A percentile compares a stretch with the other conserved stretches of the same genome.
Conservation (phyloP, 2,888 invertebrate genomes). For the Dioctria linearis region DNA sequence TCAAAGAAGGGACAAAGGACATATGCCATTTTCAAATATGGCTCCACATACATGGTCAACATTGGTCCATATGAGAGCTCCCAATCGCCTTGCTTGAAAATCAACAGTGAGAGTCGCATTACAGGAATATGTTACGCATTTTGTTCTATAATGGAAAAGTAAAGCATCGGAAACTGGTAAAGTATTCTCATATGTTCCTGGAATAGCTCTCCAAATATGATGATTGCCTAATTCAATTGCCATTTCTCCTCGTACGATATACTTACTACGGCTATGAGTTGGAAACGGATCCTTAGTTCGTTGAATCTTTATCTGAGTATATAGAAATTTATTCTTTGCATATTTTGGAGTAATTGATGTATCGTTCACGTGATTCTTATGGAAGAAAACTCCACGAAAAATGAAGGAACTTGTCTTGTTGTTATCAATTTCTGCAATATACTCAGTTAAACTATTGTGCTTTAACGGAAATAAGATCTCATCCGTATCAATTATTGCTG, state of each 20-base stretch:
- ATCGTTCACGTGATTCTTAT: slow-evolving; percentile 71
- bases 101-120: slow-evolving; percentile 63
- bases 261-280: slow-evolving; percentile 89
- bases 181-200: slow-evolving; percentile 64
- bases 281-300: slow-evolving; percentile 66
- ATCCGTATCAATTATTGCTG: slow-evolving; percentile 88
- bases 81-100: slow-evolving; percentile 67
- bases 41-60: slow-evolving; percentile 67
- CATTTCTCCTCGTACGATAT: slow-evolving; percentile 85
- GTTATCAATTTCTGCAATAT: slow-evolving; percentile 65
- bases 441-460: slow-evolving; percentile 78
- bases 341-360: slow-evolving; percentile 64
- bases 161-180: slow-evolving; percentile 67
- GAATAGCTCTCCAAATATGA: slow-evolving; percentile 74
- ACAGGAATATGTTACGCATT: slow-evolving; percentile 64
- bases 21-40: slow-evolving; percentile 66
- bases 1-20: slow-evolving; percentile 59
- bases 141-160: slow-evolving; percentile 68
- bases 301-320: slow-evolving; percentile 69
- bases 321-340: slow-evolving; percentile 66
- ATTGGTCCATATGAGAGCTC: slow-evolving; percentile 67
- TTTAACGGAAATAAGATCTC: slow-evolving; percentile 87
- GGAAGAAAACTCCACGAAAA: slow-evolving; percentile 73
- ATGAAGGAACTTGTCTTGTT: slow-evolving; percentile 65
- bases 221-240: slow-evolving; percentile 93